These are phyloP conservation scores for Ptiloglossa arizonensis DNA, from an alignment of 1,140 invertebrate species.

Conservation along the genomic window DNA sequence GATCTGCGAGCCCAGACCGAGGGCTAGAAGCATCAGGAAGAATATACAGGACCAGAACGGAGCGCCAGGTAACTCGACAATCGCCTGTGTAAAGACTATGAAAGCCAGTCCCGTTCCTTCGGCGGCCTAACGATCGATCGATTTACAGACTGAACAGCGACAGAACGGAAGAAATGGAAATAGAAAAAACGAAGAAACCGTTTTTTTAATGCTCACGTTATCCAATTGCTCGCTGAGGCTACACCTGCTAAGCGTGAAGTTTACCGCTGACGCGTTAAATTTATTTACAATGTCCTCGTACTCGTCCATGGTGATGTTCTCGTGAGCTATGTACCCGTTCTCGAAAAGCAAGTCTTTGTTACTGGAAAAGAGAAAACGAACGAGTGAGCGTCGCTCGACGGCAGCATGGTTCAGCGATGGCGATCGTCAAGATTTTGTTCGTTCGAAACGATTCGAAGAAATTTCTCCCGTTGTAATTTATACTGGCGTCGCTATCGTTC, in stretches of 20 bases:
- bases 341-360: constrained; percentile 81
- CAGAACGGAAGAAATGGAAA: neutral
- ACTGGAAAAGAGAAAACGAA: constrained; percentile 56
- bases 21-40: constrained; percentile 94
- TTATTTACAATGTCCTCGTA: constrained; percentile 81
- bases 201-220: constrained; percentile 84
- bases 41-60: constrained; percentile 97
- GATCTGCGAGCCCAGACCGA: constrained; percentile 95
- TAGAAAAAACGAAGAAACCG: neutral
- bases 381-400: too few relatives aligned
- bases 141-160: neutral
- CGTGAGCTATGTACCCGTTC: constrained; percentile 78
- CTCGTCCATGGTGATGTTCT: constrained; percentile 82
- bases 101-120: constrained; percentile 96
- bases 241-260: constrained; percentile 84
- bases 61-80: constrained; percentile 93
- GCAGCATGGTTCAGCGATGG: too few relatives aligned
- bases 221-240: constrained; percentile 87
- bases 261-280: constrained; percentile 76
- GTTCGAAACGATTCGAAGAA: too few relatives aligned
- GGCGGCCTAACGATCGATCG: constrained; percentile 84
- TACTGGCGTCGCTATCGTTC: too few relatives aligned
- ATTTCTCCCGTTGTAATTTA: too few relatives aligned
- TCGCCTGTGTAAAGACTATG: constrained; percentile 95
- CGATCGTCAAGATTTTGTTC: too few relatives aligned